Evolutionary conservation across 2,113 vertebrate genomes (phyloP), one percentile per base, ranked within the genome.

Genomic region (Centrocercus urophasianus): DNA sequence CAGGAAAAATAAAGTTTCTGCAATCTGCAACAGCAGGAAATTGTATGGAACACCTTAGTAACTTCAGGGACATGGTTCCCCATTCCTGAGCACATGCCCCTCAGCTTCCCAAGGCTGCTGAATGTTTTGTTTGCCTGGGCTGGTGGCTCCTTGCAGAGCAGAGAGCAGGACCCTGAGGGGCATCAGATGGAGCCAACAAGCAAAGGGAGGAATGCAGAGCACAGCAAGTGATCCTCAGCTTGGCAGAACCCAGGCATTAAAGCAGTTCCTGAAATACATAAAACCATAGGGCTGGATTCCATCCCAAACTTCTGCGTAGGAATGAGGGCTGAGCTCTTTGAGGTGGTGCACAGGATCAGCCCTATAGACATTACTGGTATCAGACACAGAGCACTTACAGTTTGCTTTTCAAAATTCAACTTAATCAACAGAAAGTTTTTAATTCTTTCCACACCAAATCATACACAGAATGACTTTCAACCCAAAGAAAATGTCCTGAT

Each of bases 341-440:
- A 69, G 54, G 43, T 19, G 70, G 10, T 40, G 4, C 30, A 65
- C 69, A 76, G n/a, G n/a, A 6, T 42, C 61, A 83, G 1, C 43
- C 72, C 70, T 50, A 67, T 12, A 65, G 27, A 54, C 5, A 2
- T 36, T 60, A 79, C 7, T 8, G 21, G 12, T 32, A 78, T 15
- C 24, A 24, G 43, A 79, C 28, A 72, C 17, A 0, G 0, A 79
- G 22, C 0, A 0, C 11, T 70, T 50, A 65, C 2, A 38, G 57
- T 75, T 1, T 7, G 17, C 17, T 69, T 72, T 52, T 67, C 61
- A 72, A 89, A 93, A 70, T n/a, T 24, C 40, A 67, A 8, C 28
- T 30, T 69, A 30, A 74, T 6, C 34, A 81, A 66, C 19, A 86
- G 56, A 15, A 83, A 67, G 38, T n/a, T 83, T 56, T 40, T 59